Conservation (phyloP, 2,888 invertebrate species). For the Diaprepes abbreviatus region DNA sequence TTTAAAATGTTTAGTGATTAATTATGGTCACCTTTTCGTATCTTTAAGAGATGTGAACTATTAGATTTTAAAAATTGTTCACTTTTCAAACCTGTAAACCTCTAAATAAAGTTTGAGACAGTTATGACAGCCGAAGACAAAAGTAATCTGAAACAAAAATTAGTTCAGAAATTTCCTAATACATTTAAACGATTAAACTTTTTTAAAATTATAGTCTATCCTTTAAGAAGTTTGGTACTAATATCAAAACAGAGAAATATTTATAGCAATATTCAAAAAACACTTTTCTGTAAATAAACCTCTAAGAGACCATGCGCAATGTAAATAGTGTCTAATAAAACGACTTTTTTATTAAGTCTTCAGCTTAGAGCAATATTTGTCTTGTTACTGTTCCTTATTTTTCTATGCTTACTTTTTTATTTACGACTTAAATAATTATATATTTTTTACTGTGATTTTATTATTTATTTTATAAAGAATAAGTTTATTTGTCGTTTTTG, state of each 20-base stretch:
- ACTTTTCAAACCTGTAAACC: too few species aligned
- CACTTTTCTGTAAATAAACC: constrained; percentile 16
- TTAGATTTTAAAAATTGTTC: too few species aligned
- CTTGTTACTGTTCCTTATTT: constrained; percentile 17
- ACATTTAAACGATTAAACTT: too few species aligned
- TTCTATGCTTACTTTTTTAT: too few species aligned
- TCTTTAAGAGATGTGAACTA: too few species aligned
- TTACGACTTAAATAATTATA: constrained; percentile 1
- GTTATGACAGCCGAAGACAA: too few species aligned
- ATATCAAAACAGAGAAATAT: background rate
- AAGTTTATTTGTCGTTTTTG: constrained; percentile 9
- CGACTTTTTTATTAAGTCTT: constrained; percentile 21
- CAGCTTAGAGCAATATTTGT: constrained; percentile 6
- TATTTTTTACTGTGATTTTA: background rate
- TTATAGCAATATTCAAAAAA: constrained; percentile 13
- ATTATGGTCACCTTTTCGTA: too few species aligned
- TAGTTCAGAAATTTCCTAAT: too few species aligned
- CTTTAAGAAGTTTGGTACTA: background rate
- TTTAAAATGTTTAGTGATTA: too few species aligned
- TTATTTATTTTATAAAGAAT: background rate
- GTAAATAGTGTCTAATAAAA: constrained; percentile 32
- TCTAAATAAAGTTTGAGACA: too few species aligned
- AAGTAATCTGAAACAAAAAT: too few species aligned
- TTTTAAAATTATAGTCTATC: too few species aligned
- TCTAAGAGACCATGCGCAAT: constrained; percentile 17